A percentile compares a stretch with the other conserved stretches of the same genome.
Conservation (phyloP, 2,797 vertebrate genomes). For the Rachycentron canadum region DNA sequence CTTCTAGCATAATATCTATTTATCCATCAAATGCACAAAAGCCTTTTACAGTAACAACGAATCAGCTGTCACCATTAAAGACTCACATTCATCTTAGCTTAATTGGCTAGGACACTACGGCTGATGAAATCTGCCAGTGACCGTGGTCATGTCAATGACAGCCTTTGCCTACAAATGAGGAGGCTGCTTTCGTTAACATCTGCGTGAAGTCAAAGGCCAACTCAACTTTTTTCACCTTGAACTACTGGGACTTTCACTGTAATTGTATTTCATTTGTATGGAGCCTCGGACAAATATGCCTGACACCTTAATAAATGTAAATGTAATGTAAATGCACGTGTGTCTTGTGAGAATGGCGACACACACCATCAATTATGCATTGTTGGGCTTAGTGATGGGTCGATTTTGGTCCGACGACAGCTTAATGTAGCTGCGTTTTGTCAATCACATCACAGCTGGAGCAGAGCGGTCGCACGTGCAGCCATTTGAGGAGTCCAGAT, state of each 20-base stretch:
- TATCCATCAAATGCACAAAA: not conserved
- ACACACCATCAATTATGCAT: not conserved
- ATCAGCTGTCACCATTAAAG: not conserved
- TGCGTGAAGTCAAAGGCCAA: not conserved
- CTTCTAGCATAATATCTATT: not conserved
- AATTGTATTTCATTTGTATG: not conserved
- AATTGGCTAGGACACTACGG: no score
- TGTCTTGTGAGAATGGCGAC: not conserved
- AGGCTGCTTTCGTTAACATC: not conserved
- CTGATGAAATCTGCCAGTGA: no score
- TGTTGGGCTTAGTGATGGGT: not conserved
- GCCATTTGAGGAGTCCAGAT: not conserved
- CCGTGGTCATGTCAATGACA: no score
- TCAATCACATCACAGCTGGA: constrained; percentile 11
- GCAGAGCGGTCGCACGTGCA: constrained; percentile 28
- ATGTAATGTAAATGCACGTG: not conserved
- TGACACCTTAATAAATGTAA: not conserved
- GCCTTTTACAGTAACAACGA: not conserved
- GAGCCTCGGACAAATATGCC: not conserved
- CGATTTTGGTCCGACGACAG: not conserved
- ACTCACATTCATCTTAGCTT: not conserved
- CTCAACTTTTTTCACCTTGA: not conserved
- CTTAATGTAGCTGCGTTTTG: constrained; percentile 15
- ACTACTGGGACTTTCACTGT: not conserved
- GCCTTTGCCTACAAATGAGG: not conserved